Evolutionary conservation across 2,797 vertebrate genomes (phyloP), one percentile per base, ranked within the genome.

Genomic region (Notolepis coatsorum): DNA sequence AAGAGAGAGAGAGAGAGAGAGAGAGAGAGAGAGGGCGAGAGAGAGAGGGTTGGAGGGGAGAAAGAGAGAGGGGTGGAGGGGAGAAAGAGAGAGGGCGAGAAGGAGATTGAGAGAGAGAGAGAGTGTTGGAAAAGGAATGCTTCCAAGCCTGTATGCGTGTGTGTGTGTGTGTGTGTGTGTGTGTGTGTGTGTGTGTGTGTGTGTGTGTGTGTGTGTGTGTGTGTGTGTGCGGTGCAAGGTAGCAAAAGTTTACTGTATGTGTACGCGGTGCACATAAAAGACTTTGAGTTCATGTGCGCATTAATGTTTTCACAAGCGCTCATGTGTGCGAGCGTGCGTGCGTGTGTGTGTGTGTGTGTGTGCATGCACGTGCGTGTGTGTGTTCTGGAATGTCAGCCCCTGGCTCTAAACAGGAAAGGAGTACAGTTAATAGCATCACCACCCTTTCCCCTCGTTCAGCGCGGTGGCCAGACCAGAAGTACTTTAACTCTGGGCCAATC

Each of bases 361-460:
- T 12, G 66, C 41, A 12, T 12, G 30, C 35, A 37, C 46, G 50
- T 53, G 69, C 43, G 56, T 15, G 58, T 72, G 72, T 65, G 66
- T 70, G 65, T 82, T 69, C 78, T 76, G 85, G 85, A 91, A 88
- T 89, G 77, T 56, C 62, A 75, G 78, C 54, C 69, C 65, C 70
- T 75, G 84, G 70, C 74, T 85, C 81, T 84, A 85, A 91, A 89
- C 88, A 90, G 89, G 87, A 92, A 89, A 81, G 56, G 66, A 84
- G 77, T 61, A 57, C 21, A 78, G 82, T 85, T 85, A 86, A 87
- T 70, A 82, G 73, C 62, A 62, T 80, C 81, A 75, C 84, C 80
- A 70, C 65, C 87, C 85, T 83, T 84, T 90, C 80, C 84, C 85
- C 79, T 31, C 8, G 0, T n/a, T 56, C 72, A 59, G 64, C 56